Conservation (phyloP, 2,888 invertebrate species). For the Mythimna albipuncta region DNA sequence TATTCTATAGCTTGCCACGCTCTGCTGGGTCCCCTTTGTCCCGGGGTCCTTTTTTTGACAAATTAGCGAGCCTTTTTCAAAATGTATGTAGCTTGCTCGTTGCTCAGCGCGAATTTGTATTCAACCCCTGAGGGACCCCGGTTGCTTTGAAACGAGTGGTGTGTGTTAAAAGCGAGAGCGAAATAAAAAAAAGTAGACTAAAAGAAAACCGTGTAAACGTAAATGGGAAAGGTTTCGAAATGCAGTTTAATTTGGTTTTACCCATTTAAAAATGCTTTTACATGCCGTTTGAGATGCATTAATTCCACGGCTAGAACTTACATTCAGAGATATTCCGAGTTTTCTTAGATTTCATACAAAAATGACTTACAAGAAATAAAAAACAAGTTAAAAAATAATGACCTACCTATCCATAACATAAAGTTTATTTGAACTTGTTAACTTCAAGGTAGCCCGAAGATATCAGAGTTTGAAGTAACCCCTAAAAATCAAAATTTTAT, state of each 20-base stretch:
- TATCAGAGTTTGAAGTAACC: no score
- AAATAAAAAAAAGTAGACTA: not conserved
- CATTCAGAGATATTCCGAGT: no score
- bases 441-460: no score
- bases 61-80: constrained; percentile 63
- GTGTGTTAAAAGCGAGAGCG: constrained; percentile 16
- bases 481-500: no score
- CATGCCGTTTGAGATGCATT: no score
- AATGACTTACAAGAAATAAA: no score
- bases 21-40: constrained; percentile 12
- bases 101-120: constrained; percentile 63
- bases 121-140: constrained; percentile 49
- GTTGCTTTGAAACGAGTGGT: constrained; percentile 31
- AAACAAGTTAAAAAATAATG: no score
- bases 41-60: constrained; percentile 58
- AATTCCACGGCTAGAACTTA: no score
- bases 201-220: not conserved
- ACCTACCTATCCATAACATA: no score
- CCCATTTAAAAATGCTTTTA: no score
- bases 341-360: no score
- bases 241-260: not conserved
- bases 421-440: no score
- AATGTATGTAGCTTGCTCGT: constrained; percentile 54
- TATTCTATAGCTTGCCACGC: constrained; percentile 11
- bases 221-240: not conserved